Evolutionary conservation across 30 jellyfish, hydroid and myxozoan species (phyloP), one percentile per base, ranked within the genome.

Genomic region (Calvadosia cruxmelitensis): DNA sequence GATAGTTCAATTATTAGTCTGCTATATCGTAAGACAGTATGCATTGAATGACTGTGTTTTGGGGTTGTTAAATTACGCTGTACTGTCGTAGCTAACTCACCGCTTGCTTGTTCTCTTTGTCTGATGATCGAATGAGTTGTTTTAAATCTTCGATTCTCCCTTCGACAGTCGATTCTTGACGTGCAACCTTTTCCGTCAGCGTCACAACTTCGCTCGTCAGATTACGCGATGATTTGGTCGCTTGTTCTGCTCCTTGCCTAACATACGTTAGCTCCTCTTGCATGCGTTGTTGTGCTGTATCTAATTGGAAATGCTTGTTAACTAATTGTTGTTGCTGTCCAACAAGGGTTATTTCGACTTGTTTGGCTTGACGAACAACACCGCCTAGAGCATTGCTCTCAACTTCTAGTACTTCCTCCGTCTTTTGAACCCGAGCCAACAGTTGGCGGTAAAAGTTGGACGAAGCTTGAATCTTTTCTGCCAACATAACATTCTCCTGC

Each of bases 381-480:
- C 31, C 31, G 28, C 81, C 16, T 52, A 74, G 23, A 12, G 83
- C n/a, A 23, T 65, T 74, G 53, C 31, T 27, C 49, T 74, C 85
- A n/a, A 74, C 26, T n/a, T 62, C 85, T 52, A 74, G 66, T 26
- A 63, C 30, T 50, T 74, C 85, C 48, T 74, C 85, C 13, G 71
- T 74, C 51, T 74, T 74, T 3, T 65, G 25, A 30, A 74, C 85
- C 15, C 85, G 69, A 2, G 53, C 85, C 64, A 74, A 35, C 50
- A 74, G 75, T 51, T 74, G 85, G 31, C 85, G 33, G 34, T 74
- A 74, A 10, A 74, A 50, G 36, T 74, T 74, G 3, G 85, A 29
- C n/a, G 85, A 78, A 34, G 66, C 81, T 64, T 74, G 85, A 64
- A 74, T 78, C 48, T 74, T 74, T 53, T 74, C 85, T 25, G 85